Evolutionary conservation across 1,140 invertebrate genomes (phyloP), one percentile per base, ranked within the genome.

Genomic region (Drosophila bocqueti): DNA sequence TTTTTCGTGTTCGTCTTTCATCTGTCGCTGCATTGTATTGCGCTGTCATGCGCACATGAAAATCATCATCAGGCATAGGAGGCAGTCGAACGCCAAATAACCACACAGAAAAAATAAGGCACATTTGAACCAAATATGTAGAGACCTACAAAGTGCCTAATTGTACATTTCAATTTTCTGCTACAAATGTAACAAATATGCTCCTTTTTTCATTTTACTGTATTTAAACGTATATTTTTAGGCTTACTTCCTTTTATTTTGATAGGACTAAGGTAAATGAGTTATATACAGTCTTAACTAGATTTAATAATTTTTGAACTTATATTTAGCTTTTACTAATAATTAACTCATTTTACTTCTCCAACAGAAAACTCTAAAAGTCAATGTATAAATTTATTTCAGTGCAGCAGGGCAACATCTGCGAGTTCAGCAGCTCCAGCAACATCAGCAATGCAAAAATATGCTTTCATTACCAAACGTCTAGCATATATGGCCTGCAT

Each of bases 391-490:
- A 24, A 57, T 58, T 58, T 65, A 45, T 34, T 63, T 26, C 6
- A 13, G 57, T 65, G 58, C 63, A 65, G 31, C 26, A 16, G 49
- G 62, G 65, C 21, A 67, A 42, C 54, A 50, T 43, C 38, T 42
- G 45, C 13, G 40, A 57, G 54, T 60, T 24, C 46, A 60, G 69
- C 13, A 49, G 40, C 65, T 49, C 52, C 47, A 67, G 46, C 24
- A 47, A 45, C 46, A 68, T 50, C 60, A 80, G 64, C 76, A 76
- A 54, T 89, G 84, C 81, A 76, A 89, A 89, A 90, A 89, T 85
- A 89, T 90, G 84, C 84, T 89, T 89, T 89, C 84, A 89, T 89
- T 89, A 89, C 85, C 85, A 90, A 89, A 89, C 75, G 85, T 69
- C 60, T 71, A 49, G 57, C 64, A 79, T 58, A 63, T 65, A 73